Conservation (phyloP, 2,888 invertebrate genomes). For the Idaea straminata region DNA sequence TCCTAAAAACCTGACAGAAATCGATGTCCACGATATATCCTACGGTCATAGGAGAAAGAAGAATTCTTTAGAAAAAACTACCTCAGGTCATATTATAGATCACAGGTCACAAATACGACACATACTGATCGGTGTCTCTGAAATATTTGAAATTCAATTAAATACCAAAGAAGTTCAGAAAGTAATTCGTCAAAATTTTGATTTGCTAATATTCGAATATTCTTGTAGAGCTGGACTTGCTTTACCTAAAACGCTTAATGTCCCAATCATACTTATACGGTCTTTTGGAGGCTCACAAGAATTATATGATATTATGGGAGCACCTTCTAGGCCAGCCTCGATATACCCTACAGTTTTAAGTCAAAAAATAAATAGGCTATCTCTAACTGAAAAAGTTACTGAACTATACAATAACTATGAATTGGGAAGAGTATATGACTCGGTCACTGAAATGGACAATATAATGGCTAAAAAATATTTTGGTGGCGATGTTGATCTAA, state of each 20-base stretch:
- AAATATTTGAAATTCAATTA: background rate
- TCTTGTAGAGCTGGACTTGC: constrained; percentile 24
- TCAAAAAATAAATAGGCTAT: constrained; percentile 15
- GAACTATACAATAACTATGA: constrained; percentile 19
- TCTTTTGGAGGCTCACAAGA: constrained; percentile 16
- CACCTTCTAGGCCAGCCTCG: constrained; percentile 9
- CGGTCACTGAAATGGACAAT: constrained; percentile 18
- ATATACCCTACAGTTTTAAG: constrained; percentile 12
- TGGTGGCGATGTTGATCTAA: constrained; percentile 27
- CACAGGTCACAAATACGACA: constrained; percentile 12
- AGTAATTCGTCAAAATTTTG: constrained; percentile 21
- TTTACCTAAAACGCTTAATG: constrained; percentile 26
- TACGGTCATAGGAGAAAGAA: constrained; percentile 22
- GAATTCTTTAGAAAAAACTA: background rate
- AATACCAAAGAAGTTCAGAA: constrained; percentile 6
- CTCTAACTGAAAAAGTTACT: constrained; percentile 17
- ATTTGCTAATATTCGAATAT: constrained; percentile 30
- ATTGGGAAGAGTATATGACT: constrained; percentile 9
- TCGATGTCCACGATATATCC: constrained; percentile 50
- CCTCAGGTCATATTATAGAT: constrained; percentile 9
- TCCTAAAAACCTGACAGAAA: constrained; percentile 58
- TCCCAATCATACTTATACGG: constrained; percentile 28
- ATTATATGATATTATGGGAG: constrained; percentile 18
- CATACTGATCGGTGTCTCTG: background rate
- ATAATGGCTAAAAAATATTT: constrained; percentile 27